Evolutionary conservation across 2,113 vertebrate genomes (phyloP).

Genomic region (Grus americana): DNA sequence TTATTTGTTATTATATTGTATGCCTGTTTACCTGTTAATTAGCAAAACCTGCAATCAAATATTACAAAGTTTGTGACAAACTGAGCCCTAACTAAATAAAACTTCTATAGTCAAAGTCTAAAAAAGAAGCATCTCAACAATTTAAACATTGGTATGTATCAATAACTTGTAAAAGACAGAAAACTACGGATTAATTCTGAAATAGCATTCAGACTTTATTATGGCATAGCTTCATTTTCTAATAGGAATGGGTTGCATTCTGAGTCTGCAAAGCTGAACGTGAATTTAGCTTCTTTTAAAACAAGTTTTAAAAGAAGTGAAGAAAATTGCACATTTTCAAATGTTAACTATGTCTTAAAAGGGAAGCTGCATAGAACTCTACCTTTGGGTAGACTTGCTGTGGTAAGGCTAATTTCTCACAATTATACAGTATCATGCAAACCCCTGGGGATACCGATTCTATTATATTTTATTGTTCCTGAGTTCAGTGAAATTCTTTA

Average conservation of each 20-base stretch:
- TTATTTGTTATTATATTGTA: not conserved
- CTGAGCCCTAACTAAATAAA: not conserved
- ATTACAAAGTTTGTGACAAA: not conserved
- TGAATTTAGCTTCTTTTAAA: not conserved
- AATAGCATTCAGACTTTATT: not conserved
- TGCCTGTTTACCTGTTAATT: not conserved
- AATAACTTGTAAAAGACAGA: not conserved
- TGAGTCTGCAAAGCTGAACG: not conserved
- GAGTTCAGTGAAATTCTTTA: slow-evolving; percentile 28
- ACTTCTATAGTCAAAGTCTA: not conserved
- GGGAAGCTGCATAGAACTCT: not conserved
- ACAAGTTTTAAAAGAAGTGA: not conserved
- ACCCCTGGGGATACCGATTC: slow-evolving; percentile 1
- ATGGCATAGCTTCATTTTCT: not conserved
- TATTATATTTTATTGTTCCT: slow-evolving; percentile 45
- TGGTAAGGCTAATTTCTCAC: not conserved
- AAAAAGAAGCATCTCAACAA: not conserved
- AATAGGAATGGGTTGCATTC: not conserved
- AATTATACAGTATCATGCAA: slow-evolving; percentile 36
- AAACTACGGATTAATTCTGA: slow-evolving; percentile 17
- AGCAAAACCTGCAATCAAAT: not conserved
- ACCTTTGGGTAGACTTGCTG: slow-evolving; percentile 15
- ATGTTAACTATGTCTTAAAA: not conserved
- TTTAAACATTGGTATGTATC: not conserved
- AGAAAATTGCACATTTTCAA: slow-evolving; percentile 3